These are phyloP conservation scores for Flexamia atlantica DNA, from an alignment of 2,888 invertebrate genomes.

Conservation along the genomic window DNA sequence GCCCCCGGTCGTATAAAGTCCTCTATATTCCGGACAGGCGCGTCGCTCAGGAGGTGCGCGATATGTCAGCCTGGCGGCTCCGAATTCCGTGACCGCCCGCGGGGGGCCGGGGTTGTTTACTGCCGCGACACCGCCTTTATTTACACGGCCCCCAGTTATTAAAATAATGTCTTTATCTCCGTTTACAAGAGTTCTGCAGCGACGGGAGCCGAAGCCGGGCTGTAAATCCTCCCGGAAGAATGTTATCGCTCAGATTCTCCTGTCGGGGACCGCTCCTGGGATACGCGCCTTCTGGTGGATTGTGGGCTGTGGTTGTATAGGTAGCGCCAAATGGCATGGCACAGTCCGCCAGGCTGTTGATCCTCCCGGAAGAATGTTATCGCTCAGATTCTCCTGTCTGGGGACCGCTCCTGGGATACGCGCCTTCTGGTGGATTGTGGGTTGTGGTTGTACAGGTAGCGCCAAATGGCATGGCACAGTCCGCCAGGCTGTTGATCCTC, in stretches of 20 bases:
- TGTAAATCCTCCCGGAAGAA: conserved; percentile 47
- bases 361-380: no score
- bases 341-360: no score
- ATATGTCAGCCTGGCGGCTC: conserved; percentile 57
- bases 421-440: no score
- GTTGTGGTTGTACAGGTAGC: no score
- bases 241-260: conserved; percentile 45
- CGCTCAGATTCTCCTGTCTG: no score
- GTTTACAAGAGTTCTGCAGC: conserved; percentile 32
- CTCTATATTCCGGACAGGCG: conserved; percentile 50
- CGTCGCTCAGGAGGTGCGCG: conserved; percentile 51
- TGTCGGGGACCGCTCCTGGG: conserved; percentile 38
- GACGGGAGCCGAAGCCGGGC: conserved; percentile 41
- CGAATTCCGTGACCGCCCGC: conserved; percentile 58
- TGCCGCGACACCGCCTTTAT: conserved; percentile 15
- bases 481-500: no score
- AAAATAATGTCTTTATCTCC: conserved; percentile 60
- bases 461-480: no score
- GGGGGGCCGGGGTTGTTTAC: conserved; percentile 40
- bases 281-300: no score
- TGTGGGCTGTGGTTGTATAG: no score
- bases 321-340: no score
- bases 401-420: no score
- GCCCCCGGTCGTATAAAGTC: conserved; percentile 40
- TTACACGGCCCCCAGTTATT: conserved; percentile 48